Conservation (phyloP, 2,113 vertebrate genomes). For the Microcebus ravelobensis region DNA sequence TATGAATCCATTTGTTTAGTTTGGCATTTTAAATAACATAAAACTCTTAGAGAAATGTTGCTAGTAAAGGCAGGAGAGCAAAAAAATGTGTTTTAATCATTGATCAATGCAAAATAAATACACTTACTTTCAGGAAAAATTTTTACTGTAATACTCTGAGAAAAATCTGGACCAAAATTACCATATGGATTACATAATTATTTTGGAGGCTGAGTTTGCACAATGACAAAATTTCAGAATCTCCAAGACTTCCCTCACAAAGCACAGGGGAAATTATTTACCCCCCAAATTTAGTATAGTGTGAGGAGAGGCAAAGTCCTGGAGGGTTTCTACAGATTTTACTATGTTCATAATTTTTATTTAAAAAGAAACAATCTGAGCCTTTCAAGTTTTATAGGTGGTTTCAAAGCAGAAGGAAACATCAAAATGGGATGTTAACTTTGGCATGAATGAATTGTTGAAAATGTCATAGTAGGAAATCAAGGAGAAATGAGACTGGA, state of each 20-base stretch:
- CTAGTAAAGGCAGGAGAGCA: background rate
- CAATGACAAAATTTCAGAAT: background rate
- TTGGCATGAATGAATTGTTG: background rate
- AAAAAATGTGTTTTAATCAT: background rate
- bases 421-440: conserved; percentile 12
- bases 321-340: background rate
- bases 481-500: background rate
- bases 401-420: conserved; percentile 29
- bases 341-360: background rate
- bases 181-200: background rate
- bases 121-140: background rate
- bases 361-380: conserved; percentile 24
- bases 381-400: conserved; percentile 11
- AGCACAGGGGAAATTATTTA: background rate
- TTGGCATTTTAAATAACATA: conserved; percentile 8
- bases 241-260: background rate
- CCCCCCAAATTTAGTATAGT: background rate
- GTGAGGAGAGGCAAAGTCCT: background rate
- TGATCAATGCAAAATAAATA: conserved; percentile 8
- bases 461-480: background rate
- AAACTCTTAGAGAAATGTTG: background rate
- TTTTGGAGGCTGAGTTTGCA: background rate
- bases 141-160: background rate
- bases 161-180: conserved; percentile 29
- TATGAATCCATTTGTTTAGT: background rate